Conservation (phyloP, 2,888 invertebrate species). For the Pseudococcus viburni region DNA sequence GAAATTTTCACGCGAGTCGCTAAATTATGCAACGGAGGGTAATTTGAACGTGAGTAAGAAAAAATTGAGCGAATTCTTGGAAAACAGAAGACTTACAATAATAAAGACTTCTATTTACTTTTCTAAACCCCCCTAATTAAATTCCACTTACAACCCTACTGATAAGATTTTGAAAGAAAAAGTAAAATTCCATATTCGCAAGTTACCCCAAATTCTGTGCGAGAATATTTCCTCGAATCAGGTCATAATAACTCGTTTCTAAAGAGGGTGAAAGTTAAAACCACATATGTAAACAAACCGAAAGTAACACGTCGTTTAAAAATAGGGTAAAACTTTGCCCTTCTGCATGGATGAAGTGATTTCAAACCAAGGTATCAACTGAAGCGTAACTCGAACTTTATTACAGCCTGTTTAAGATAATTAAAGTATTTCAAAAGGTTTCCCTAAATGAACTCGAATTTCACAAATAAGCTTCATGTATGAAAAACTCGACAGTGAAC, state of each 20-base stretch:
- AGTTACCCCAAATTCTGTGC: neutral
- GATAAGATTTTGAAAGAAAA: neutral
- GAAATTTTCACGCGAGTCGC: no score
- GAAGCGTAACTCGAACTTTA: neutral
- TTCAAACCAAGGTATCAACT: neutral
- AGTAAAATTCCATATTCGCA: neutral
- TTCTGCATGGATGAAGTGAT: neutral
- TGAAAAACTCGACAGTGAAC: neutral
- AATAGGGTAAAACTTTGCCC: neutral
- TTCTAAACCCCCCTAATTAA: no score
- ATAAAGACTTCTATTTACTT: no score
- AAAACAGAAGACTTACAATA: no score
- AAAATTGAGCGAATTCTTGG: no score
- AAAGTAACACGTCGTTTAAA: neutral
- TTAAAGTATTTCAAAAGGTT: slow-evolving; percentile 36
- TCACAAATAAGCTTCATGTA: neutral
- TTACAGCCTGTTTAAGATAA: slow-evolving; percentile 17
- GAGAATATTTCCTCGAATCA: neutral
- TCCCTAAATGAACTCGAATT: slow-evolving; percentile 28
- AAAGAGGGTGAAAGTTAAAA: neutral
- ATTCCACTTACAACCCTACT: neutral
- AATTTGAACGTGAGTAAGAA: no score
- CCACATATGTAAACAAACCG: slow-evolving; percentile 4
- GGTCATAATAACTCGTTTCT: neutral
- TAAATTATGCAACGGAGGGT: no score